Percentiles rank a stretch among this genome's conserved stretches.
phyloP scores from a whole-genome alignment of 1,140 invertebrate genomes.

The Amyelois transitella region DNA sequence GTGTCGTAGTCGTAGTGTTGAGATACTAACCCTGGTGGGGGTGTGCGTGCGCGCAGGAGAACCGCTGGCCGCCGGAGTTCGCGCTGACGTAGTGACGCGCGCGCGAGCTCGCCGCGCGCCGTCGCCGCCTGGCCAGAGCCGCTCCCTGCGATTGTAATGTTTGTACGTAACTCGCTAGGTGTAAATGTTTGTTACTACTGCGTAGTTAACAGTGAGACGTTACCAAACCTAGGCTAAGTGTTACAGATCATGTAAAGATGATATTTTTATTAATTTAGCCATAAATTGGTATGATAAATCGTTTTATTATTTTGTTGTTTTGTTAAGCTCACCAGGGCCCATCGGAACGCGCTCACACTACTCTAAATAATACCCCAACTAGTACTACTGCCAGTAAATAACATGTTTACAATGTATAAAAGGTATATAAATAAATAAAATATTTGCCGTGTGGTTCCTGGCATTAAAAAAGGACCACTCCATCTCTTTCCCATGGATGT shows the following conservation, averaged over 20 bases:
- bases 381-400: neutral
- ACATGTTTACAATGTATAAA: no score
- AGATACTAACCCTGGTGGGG: constrained; percentile 36
- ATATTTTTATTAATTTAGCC: constrained; percentile 19
- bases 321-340: neutral
- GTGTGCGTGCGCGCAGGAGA: constrained; percentile 51
- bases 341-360: neutral
- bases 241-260: constrained; percentile 41
- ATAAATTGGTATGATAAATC: neutral
- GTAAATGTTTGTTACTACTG: neutral
- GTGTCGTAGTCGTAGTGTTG: constrained; percentile 7
- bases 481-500: no score
- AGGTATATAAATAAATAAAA: no score
- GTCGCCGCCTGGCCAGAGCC: constrained; percentile 7
- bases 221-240: constrained; percentile 43
- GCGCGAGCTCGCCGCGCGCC: constrained; percentile 3
- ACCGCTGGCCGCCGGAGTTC: constrained; percentile 57
- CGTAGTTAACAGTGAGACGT: constrained; percentile 22
- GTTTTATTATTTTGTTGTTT: neutral
- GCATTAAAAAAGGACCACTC: no score
- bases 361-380: neutral
- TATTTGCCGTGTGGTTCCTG: no score
- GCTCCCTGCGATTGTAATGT: constrained; percentile 46
- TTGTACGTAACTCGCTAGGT: constrained; percentile 29
- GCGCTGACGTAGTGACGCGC: constrained; percentile 46